A percentile compares a stretch with the other conserved stretches of the same genome.
Evolutionary conservation across 2,113 vertebrate genomes (phyloP).

Genomic region (Hippopotamus amphibius): DNA sequence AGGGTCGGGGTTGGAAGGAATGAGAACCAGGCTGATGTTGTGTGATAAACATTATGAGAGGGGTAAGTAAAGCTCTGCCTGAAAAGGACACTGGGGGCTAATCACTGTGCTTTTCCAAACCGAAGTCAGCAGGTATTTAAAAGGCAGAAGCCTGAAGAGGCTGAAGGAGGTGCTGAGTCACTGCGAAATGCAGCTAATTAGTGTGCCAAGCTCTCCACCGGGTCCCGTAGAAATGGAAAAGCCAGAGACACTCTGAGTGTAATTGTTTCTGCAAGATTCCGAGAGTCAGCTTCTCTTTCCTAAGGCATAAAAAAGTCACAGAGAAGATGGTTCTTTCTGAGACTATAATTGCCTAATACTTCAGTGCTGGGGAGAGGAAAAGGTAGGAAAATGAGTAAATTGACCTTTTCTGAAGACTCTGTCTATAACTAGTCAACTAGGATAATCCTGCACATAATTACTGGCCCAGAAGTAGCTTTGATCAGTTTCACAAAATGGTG

Average conservation of each 20-base stretch:
- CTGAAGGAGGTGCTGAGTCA: neutral
- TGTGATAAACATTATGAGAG: neutral
- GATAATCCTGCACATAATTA: neutral
- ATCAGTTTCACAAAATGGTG: neutral
- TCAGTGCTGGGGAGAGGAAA: neutral
- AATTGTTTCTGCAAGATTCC: slow-evolving; percentile 1
- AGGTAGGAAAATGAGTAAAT: neutral
- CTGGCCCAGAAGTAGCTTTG: neutral
- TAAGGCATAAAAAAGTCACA: slow-evolving; percentile 43
- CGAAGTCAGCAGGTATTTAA: slow-evolving; percentile 38
- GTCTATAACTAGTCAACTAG: neutral
- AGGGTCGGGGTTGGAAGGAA: neutral
- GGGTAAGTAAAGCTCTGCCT: neutral
- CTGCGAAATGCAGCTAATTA: neutral
- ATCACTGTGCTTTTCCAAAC: slow-evolving; percentile 44
- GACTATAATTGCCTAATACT: neutral
- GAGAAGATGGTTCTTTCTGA: neutral
- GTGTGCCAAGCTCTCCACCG: neutral
- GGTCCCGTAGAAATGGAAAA: slow-evolving; percentile 11
- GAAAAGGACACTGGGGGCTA: neutral
- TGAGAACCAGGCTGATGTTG: neutral
- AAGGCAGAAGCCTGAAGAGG: neutral
- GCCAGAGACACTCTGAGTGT: neutral
- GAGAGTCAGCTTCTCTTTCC: neutral
- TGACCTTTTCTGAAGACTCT: neutral